Evolutionary conservation across 1,140 invertebrate species (phyloP).

Genomic region (Drosophila hydei): DNA sequence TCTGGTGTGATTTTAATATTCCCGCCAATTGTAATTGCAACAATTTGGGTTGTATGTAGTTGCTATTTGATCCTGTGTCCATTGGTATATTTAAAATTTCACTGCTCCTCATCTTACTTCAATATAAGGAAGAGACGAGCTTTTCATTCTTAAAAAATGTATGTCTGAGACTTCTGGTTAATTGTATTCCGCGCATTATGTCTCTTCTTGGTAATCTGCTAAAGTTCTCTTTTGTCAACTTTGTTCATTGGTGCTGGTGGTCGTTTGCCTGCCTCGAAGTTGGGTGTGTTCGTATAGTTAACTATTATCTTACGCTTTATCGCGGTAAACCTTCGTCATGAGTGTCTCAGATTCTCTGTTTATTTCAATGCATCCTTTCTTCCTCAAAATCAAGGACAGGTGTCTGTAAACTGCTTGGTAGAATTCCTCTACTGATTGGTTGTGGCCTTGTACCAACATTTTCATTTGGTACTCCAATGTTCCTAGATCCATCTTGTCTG

Average conservation of each 20-base stretch:
- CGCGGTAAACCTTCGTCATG: too few species aligned
- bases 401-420: not conserved
- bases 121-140: slow-evolving; percentile 53
- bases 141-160: slow-evolving; percentile 50
- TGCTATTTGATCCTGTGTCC: slow-evolving; percentile 43
- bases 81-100: too few species aligned
- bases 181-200: not conserved
- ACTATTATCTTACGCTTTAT: not conserved
- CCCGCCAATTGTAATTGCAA: too few species aligned
- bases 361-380: too few species aligned
- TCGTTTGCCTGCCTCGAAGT: not conserved
- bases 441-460: not conserved
- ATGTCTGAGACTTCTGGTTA: not conserved
- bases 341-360: too few species aligned
- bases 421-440: not conserved
- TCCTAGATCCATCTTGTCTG: not conserved
- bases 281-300: not conserved
- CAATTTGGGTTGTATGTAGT: slow-evolving; percentile 43
- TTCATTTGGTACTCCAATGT: not conserved
- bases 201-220: not conserved
- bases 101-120: slow-evolving; percentile 18
- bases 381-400: not conserved
- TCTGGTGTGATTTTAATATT: too few species aligned
- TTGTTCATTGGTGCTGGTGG: not conserved
- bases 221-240: too few species aligned